Evolutionary conservation across 2,113 vertebrate species (phyloP).

Genomic region (Callipepla californica): DNA sequence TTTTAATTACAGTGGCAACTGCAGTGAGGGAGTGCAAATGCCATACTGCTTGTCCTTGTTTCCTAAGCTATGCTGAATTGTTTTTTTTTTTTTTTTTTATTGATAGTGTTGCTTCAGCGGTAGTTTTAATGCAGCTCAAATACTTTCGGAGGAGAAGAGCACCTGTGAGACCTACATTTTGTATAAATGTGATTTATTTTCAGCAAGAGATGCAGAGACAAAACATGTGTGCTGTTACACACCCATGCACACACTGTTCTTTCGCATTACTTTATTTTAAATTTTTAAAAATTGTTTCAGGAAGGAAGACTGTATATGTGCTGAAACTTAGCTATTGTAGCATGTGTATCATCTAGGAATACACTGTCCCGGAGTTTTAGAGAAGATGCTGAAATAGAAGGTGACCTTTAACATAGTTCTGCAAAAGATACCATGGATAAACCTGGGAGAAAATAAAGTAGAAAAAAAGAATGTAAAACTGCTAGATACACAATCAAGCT

Average conservation of each 20-base stretch:
- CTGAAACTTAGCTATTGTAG: not conserved
- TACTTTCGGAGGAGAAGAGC: not conserved
- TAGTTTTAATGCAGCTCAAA: not conserved
- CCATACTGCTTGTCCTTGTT: not conserved
- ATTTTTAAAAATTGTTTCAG: not conserved
- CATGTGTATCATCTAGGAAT: not conserved
- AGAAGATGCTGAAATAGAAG: not conserved
- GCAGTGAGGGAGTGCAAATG: not conserved
- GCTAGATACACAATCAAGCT: not conserved
- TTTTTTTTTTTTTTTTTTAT: not conserved
- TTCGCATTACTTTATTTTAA: not conserved
- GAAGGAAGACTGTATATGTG: not conserved
- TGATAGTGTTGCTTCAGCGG: not conserved
- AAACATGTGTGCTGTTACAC: not conserved
- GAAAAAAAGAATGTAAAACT: not conserved
- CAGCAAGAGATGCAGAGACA: not conserved
- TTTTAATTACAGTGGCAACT: not conserved
- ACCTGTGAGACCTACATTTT: not conserved
- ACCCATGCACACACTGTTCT: accelerated
- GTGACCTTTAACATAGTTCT: not conserved
- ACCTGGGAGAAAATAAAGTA: not conserved
- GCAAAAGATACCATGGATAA: not conserved
- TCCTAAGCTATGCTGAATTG: not conserved
- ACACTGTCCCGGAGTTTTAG: not conserved
- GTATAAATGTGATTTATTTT: not conserved